These are phyloP conservation scores for Noctilio leporinus DNA, from an alignment of 2,113 vertebrate species.

Conservation along the genomic window DNA sequence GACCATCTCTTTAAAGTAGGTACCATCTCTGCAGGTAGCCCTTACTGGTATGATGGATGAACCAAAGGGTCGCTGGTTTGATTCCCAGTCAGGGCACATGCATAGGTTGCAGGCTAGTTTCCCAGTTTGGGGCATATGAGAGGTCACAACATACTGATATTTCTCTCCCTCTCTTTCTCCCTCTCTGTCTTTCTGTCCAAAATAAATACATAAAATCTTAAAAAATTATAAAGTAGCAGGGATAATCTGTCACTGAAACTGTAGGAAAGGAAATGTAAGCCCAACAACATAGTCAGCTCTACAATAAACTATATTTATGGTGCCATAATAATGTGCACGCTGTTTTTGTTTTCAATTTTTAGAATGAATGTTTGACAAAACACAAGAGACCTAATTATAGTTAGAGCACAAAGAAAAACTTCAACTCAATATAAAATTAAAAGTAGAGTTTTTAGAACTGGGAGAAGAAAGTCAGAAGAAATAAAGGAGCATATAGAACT, in stretches of 20 bases:
- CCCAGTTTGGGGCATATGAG: too few species aligned
- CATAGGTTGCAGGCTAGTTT: too few species aligned
- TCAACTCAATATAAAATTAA: not conserved
- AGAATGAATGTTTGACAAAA: not conserved
- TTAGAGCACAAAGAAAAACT: constrained; percentile 8
- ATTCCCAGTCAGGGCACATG: too few species aligned
- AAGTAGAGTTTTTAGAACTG: constrained; percentile 16
- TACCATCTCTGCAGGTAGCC: too few species aligned
- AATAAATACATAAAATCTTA: too few species aligned
- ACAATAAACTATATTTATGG: constrained; percentile 9
- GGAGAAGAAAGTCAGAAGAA: not conserved
- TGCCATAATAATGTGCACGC: not conserved
- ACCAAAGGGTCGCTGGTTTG: too few species aligned
- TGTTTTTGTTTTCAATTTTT: not conserved
- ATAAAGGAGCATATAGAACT: not conserved
- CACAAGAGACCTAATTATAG: not conserved
- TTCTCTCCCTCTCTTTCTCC: too few species aligned
- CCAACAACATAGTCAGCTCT: not conserved
- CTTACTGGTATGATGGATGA: too few species aligned
- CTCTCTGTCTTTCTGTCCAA: too few species aligned
- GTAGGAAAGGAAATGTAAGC: not conserved
- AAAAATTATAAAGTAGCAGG: not conserved
- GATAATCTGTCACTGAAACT: not conserved
- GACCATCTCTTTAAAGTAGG: not conserved
- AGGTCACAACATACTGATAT: too few species aligned